Evolutionary conservation across 2,113 vertebrate species (phyloP).

Genomic region (Aptenodytes patagonicus): DNA sequence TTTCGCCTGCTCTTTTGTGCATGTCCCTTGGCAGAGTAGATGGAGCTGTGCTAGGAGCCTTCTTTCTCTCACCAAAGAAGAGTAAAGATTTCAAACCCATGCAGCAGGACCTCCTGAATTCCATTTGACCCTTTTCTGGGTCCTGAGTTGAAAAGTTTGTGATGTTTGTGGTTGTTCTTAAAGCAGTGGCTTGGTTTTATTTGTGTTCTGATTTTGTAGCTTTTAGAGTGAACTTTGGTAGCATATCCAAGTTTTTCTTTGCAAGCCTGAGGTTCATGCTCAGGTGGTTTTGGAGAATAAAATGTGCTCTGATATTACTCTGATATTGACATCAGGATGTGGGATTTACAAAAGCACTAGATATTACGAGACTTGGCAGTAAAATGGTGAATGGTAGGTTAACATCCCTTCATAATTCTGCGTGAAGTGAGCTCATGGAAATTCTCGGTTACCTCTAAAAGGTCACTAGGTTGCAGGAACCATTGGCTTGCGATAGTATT

Average conservation of each 20-base stretch:
- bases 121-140: background rate
- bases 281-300: background rate
- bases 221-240: background rate
- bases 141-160: background rate
- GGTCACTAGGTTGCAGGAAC: background rate
- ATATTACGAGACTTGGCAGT: background rate
- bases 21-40: background rate
- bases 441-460: background rate
- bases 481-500: background rate
- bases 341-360: background rate
- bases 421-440: background rate
- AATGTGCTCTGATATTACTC: background rate
- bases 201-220: background rate
- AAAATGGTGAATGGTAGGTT: background rate
- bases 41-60: background rate
- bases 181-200: background rate
- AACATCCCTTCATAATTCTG: background rate
- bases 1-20: fast-evolving
- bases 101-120: background rate
- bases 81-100: background rate
- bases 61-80: background rate
- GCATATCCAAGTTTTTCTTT: background rate
- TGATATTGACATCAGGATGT: background rate
- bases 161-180: background rate
- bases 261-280: background rate